Evolutionary conservation across 2,797 vertebrate species (phyloP), one percentile per base, ranked within the genome.

Genomic region (Selene dorsalis): DNA sequence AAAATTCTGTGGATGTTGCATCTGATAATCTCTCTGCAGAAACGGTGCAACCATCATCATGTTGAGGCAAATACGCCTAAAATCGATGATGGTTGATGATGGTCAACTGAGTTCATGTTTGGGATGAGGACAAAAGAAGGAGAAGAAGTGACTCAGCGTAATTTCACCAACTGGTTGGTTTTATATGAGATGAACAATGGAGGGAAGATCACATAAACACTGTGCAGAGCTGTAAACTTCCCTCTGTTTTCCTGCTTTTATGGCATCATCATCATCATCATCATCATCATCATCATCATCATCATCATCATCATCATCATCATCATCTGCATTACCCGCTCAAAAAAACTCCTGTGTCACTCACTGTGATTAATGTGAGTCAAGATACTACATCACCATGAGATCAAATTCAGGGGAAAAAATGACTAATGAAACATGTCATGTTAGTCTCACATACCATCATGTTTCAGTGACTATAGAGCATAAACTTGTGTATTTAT

Each of bases 151-250:
- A 69, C 35, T 72, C 63, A 53, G 26, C 32, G 43, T 41, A 13
- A 74, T 63, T 60, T 69, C 45, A 45, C 67, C 43, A 13, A 5
- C 48, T 24, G 62, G 13, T 35, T 47, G 30, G 24, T 58, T 41
- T 12, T 13, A 3, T 13, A 43, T 72, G 48, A 38, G 48, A 73
- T 79, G 6, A 13, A 52, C 76, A 43, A 45, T 50, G 69, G 57
- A 73, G 77, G 79, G 71, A 76, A 73, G 79, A 78, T 75, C 48
- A 43, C 72, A 79, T 69, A 70, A 66, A 71, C 59, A 32, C 63
- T 35, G 28, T 70, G 79, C 59, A 73, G 82, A 39, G 32, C 32
- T 35, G 32, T 35, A 35, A 35, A 2, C 32, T 35, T 35, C 32
- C 32, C 32, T 32, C 30, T 35, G 32, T 8, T 35, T 35, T 35